These are phyloP conservation scores for Hippocampus barbouri DNA, from an alignment of 2,113 vertebrate species.

Conservation along the genomic window DNA sequence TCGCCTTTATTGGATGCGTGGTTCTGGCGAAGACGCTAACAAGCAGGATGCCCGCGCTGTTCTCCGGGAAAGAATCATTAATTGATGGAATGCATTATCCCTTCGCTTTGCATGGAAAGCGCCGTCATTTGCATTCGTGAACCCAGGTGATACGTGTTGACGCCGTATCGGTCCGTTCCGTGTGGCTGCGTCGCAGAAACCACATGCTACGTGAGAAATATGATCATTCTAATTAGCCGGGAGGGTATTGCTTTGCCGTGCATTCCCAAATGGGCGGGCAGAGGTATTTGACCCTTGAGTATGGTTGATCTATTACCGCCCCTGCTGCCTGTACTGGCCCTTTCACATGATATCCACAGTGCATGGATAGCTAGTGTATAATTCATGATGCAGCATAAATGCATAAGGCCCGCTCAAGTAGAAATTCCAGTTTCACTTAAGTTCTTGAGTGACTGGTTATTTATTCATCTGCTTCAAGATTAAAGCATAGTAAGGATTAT, in stretches of 20 bases:
- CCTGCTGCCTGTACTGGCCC: slow-evolving; percentile 20
- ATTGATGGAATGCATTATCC: slow-evolving; percentile 26
- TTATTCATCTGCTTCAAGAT: slow-evolving; percentile 5
- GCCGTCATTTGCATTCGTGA: slow-evolving; percentile 27
- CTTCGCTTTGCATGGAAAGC: slow-evolving; percentile 16
- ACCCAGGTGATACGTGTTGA: slow-evolving; percentile 33
- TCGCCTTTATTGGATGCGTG: background rate
- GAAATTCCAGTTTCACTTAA: slow-evolving; percentile 6
- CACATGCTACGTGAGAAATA: slow-evolving; percentile 52
- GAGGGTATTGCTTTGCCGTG: slow-evolving; percentile 35
- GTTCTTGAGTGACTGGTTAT: slow-evolving; percentile 1
- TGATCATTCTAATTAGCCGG: slow-evolving; percentile 46
- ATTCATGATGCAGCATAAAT: slow-evolving; percentile 16
- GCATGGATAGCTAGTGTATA: slow-evolving; percentile 16
- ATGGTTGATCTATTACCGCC: slow-evolving; percentile 42
- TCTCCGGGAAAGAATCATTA: slow-evolving; percentile 4
- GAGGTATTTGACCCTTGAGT: slow-evolving; percentile 24
- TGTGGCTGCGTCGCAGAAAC: slow-evolving; percentile 17
- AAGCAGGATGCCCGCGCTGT: background rate
- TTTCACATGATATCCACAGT: slow-evolving; percentile 30
- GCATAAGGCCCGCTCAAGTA: slow-evolving; percentile 9
- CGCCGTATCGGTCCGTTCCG: slow-evolving; percentile 1
- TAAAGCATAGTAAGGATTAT: background rate
- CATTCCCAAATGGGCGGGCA: slow-evolving; percentile 22
- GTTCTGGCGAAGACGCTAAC: slow-evolving; percentile 9